Evolutionary conservation across 2,113 vertebrate species (phyloP).

Genomic region (Passerina amoena): DNA sequence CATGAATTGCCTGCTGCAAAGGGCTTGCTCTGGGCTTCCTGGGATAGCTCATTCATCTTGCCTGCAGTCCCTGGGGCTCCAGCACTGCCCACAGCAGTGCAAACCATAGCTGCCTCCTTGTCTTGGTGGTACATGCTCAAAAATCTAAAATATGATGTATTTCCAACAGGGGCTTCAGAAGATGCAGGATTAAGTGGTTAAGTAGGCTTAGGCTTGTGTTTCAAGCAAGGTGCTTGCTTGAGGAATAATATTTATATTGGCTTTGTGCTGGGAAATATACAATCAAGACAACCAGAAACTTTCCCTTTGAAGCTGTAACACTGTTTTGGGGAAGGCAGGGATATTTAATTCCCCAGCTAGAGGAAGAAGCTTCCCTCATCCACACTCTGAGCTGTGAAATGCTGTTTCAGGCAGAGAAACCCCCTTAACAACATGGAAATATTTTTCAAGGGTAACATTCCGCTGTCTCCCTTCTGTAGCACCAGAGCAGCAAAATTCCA

Average conservation of each 20-base stretch:
- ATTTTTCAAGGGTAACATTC: background rate
- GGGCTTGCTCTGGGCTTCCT: background rate
- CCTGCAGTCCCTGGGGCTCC: background rate
- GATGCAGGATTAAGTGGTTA: conserved; percentile 44
- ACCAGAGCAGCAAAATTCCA: background rate
- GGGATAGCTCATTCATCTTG: background rate
- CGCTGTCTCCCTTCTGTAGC: background rate
- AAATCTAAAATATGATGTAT: background rate
- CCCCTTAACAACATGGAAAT: conserved; percentile 3
- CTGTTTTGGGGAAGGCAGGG: conserved; percentile 15
- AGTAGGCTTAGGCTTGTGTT: conserved; percentile 50
- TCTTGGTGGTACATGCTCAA: background rate
- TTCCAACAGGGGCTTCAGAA: background rate
- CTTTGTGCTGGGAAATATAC: conserved; percentile 53
- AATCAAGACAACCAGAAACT: conserved; percentile 57
- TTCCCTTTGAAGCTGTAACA: background rate
- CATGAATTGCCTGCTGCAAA: fast-evolving
- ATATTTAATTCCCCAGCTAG: background rate
- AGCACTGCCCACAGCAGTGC: background rate
- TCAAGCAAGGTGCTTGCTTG: conserved; percentile 41
- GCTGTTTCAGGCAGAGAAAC: background rate
- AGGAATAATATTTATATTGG: conserved; percentile 70
- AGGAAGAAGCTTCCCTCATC: conserved; percentile 3
- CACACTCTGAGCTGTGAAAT: conserved; percentile 18
- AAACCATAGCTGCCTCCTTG: background rate